phyloP scores from a whole-genome alignment of 2,113 vertebrate species.

The Serilophus lunatus region DNA sequence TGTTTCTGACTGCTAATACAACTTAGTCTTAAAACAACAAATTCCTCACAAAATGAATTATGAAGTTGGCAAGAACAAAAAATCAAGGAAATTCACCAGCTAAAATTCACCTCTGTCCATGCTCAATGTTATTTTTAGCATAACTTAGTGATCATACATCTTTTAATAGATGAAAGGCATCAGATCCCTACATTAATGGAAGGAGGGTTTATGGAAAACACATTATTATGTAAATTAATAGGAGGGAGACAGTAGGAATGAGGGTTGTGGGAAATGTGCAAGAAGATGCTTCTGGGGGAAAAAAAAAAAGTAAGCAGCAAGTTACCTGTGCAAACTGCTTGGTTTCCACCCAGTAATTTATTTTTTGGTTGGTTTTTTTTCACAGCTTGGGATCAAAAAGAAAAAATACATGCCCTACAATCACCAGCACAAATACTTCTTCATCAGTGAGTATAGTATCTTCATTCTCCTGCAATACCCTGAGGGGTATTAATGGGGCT shows the following conservation, averaged over 20 bases:
- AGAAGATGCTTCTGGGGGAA: background rate
- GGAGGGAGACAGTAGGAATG: background rate
- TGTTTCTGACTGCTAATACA: background rate
- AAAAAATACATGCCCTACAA: slow-evolving; percentile 84
- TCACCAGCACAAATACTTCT: slow-evolving; percentile 83
- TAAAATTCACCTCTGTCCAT: background rate
- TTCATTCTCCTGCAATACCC: background rate
- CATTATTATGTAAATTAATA: background rate
- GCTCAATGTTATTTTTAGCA: background rate
- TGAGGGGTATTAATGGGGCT: background rate
- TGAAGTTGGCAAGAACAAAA: background rate
- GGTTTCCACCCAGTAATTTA: background rate
- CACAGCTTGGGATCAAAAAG: slow-evolving; percentile 80
- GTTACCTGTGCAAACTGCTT: background rate
- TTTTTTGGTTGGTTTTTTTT: background rate
- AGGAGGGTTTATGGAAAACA: background rate
- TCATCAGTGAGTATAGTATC: slow-evolving; percentile 82
- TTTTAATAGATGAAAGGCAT: background rate
- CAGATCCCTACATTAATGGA: background rate
- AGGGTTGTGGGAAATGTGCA: background rate
- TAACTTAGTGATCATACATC: background rate
- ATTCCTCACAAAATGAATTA: background rate
- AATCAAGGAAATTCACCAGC: background rate
- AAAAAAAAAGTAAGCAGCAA: background rate
- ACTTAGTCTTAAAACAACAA: background rate